These are phyloP conservation scores for Lophotriccus pileatus DNA, from an alignment of 2,797 vertebrate species.

Conservation along the genomic window DNA sequence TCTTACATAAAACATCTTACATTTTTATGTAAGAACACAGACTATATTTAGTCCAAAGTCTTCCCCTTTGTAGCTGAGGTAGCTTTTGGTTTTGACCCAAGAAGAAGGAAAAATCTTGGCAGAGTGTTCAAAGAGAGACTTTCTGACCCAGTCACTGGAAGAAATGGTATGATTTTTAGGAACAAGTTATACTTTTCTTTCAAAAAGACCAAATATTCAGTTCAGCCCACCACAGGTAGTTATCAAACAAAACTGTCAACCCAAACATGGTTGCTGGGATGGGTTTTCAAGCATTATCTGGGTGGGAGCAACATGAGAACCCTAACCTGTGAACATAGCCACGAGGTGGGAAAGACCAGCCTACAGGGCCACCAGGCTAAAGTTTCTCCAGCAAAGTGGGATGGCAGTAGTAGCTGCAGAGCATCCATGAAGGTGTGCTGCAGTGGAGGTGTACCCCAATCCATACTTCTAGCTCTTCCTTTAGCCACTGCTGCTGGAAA, in stretches of 20 bases:
- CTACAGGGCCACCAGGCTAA: background rate
- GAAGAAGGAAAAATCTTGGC: background rate
- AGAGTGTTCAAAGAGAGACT: background rate
- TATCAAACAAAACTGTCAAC: background rate
- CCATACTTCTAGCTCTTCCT: background rate
- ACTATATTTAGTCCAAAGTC: conserved; percentile 3
- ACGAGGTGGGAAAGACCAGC: background rate
- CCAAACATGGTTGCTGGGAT: background rate
- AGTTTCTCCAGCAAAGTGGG: background rate
- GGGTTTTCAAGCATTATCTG: background rate
- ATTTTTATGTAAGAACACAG: conserved; percentile 3
- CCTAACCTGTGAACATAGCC: background rate
- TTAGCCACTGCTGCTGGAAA: background rate
- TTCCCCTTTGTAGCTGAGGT: background rate
- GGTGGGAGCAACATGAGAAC: background rate
- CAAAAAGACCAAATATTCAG: background rate
- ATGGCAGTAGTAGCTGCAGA: background rate
- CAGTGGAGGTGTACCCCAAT: rapidly evolving
- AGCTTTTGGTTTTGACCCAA: background rate
- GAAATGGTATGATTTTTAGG: background rate
- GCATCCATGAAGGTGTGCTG: background rate
- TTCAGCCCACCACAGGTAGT: background rate
- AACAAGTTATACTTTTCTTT: background rate
- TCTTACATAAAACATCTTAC: background rate
- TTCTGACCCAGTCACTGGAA: background rate